Conservation (phyloP, 2,888 invertebrate genomes). For the Rhagium mordax region DNA sequence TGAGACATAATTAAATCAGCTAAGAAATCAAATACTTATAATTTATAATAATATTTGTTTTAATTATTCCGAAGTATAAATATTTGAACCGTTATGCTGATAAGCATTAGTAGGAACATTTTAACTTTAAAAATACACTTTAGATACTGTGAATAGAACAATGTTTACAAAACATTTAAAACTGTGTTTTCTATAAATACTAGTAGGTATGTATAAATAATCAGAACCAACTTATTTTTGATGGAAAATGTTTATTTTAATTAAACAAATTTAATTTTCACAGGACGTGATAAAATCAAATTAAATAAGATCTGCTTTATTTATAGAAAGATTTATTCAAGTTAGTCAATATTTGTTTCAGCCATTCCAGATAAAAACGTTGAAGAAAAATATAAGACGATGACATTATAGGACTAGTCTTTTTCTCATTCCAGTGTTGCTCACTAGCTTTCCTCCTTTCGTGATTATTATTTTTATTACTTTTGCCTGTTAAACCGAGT, state of each 20-base stretch:
- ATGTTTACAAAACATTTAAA: conserved; percentile 1
- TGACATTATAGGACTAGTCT: too few species aligned
- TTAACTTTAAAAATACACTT: not conserved
- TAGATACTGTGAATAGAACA: not conserved
- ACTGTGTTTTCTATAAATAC: not conserved
- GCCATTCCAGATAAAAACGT: conserved; percentile 13
- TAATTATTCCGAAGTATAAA: not conserved
- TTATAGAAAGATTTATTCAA: conserved; percentile 24
- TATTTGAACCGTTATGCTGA: conserved; percentile 9
- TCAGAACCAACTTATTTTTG: conserved; percentile 5
- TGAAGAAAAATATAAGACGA: not conserved
- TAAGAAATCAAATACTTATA: too few species aligned
- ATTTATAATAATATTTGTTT: conserved; percentile 1
- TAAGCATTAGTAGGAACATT: not conserved
- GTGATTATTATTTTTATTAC: not conserved
- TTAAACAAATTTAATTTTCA: conserved; percentile 20
- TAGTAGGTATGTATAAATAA: not conserved
- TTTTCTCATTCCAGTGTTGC: too few species aligned
- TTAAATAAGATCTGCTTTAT: conserved; percentile 20
- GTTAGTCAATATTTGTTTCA: conserved; percentile 19
- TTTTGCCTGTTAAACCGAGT: not conserved
- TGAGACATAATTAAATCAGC: not conserved
- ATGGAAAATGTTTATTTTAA: conserved; percentile 18
- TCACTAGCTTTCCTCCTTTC: not conserved
- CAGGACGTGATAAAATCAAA: conserved; percentile 24